These are phyloP conservation scores for Cuculus canorus DNA, from an alignment of 2,797 vertebrate species.

Conservation along the genomic window DNA sequence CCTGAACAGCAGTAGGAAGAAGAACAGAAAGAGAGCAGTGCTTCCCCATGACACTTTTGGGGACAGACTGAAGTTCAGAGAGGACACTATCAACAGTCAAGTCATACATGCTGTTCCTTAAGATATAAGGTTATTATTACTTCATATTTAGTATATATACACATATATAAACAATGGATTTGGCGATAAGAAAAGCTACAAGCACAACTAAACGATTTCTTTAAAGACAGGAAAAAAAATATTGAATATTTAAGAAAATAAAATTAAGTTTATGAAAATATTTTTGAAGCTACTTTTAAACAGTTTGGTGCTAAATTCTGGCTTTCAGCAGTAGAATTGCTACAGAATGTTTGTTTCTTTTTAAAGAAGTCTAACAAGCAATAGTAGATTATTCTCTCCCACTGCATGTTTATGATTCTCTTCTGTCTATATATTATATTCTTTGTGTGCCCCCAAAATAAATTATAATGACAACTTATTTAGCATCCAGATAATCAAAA, in stretches of 20 bases:
- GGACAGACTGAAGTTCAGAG: neutral
- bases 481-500: slow-evolving; percentile 9
- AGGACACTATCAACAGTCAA: neutral
- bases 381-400: neutral
- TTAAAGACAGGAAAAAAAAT: neutral
- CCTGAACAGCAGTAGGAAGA: neutral
- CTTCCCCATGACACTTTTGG: neutral
- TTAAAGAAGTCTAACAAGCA: neutral
- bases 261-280: neutral
- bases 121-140: neutral
- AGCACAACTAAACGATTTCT: neutral
- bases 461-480: neutral
- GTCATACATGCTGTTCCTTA: neutral
- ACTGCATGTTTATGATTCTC: neutral
- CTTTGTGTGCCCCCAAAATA: neutral
- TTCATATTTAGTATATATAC: neutral
- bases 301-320: neutral
- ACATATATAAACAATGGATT: neutral
- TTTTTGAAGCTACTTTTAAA: neutral
- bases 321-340: neutral
- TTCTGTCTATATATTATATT: neutral
- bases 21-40: neutral
- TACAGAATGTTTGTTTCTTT: neutral
- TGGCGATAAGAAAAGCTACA: neutral
- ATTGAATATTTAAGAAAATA: neutral